Percentiles rank a stretch among this genome's conserved stretches.
These are phyloP conservation scores for Thecocarcelia acutangulata DNA, from an alignment of 2,888 invertebrate genomes.

Conservation along the genomic window DNA sequence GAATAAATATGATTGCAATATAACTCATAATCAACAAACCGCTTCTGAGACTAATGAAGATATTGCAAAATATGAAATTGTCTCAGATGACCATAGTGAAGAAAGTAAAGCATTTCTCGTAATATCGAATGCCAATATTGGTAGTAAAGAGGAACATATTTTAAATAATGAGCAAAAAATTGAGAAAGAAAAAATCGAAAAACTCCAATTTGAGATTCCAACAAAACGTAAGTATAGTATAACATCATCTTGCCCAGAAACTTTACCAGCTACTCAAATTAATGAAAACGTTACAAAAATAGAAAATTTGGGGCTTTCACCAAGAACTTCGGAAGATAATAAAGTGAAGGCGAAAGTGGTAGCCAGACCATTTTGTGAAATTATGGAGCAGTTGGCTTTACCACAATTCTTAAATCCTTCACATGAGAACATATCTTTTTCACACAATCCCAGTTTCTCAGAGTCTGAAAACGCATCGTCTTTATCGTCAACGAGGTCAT, in stretches of 20 bases:
- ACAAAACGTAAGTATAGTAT: background rate
- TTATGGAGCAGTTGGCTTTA: background rate
- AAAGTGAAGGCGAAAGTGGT: background rate
- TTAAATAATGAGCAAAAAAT: background rate
- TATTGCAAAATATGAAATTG: no score
- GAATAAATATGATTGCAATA: no score
- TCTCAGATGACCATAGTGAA: background rate
- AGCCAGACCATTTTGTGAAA: background rate
- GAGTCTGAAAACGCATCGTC: constrained; percentile 72
- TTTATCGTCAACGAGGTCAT: constrained; percentile 52
- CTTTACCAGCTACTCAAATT: background rate
- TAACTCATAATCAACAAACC: no score
- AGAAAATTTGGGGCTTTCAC: background rate
- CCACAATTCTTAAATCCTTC: background rate
- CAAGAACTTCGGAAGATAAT: background rate
- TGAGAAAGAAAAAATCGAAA: background rate
- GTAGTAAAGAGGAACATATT: background rate
- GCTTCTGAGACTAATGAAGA: no score
- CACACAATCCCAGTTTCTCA: constrained; percentile 63
- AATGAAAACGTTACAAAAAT: background rate
- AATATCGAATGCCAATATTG: background rate
- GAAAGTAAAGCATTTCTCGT: background rate
- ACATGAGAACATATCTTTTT: constrained; percentile 15
- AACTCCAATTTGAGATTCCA: background rate
- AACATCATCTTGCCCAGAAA: background rate